Evolutionary conservation across 2,113 vertebrate genomes (phyloP), one percentile per base, ranked within the genome.

Genomic region (Chitala chitala): DNA sequence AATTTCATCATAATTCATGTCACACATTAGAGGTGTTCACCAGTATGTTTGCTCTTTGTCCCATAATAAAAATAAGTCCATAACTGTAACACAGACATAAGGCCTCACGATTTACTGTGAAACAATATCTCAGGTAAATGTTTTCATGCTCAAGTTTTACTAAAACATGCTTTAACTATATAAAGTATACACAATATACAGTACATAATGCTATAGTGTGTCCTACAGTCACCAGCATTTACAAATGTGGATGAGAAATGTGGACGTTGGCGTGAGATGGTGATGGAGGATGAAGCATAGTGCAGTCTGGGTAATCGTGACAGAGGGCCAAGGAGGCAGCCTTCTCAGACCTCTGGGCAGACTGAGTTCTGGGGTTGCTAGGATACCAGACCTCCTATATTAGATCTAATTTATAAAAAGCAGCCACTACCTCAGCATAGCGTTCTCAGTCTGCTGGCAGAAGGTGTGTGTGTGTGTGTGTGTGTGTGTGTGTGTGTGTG

Each of bases 401-500:
- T 83, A 80, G 83, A 88, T 89, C 82, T 88, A 87, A 89, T 89
- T 88, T 90, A 90, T 89, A 85, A 85, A 87, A 90, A 88, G 86
- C 83, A 76, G 80, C 76, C 78, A 82, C 82, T 84, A 70, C 79
- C 83, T 79, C 84, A 72, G 76, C 72, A 78, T 77, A 53, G 56
- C 24, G 24, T 9, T 69, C 66, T 29, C 44, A 50, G 26, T 29
- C 26, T 69, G 66, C 46, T 26, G 24, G 66, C 44, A 50, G 46
- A 26, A 44, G 24, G 44, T 10, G n/a, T n/a, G n/a, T n/a, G n/a
- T n/a, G n/a, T n/a, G n/a, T n/a, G n/a, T n/a, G n/a, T n/a, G n/a
- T n/a, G n/a, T n/a, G n/a, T n/a, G n/a, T n/a, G n/a, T n/a, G n/a
- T n/a, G n/a, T n/a, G n/a, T n/a, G n/a, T n/a, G n/a, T n/a, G n/a